Conservation (phyloP, 2,797 vertebrate genomes). For the Aplochiton taeniatus region DNA sequence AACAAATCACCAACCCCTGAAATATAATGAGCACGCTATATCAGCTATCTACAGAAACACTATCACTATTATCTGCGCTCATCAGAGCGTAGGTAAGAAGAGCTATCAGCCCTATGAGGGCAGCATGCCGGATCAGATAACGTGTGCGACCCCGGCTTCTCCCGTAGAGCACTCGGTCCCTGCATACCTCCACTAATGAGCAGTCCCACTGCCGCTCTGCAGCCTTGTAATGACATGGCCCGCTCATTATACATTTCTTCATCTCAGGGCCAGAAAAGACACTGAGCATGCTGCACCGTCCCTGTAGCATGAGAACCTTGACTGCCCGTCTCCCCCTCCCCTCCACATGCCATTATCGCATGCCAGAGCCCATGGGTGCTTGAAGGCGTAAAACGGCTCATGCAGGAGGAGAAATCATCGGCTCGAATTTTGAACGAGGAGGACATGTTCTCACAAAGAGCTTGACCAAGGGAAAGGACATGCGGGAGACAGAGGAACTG, state of each 20-base stretch:
- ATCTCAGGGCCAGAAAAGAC: constrained; percentile 27
- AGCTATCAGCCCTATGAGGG: too few relatives aligned
- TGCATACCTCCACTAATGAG: constrained; percentile 28
- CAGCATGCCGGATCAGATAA: not conserved
- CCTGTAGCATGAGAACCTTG: not conserved
- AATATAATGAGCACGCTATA: constrained; percentile 15
- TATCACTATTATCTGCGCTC: not conserved
- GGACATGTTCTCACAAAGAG: too few relatives aligned
- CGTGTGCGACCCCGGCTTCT: too few relatives aligned
- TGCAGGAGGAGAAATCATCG: too few relatives aligned
- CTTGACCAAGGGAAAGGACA: too few relatives aligned
- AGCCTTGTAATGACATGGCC: constrained; percentile 46
- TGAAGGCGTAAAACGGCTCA: too few relatives aligned
- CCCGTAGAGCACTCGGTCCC: not conserved
- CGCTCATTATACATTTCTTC: constrained; percentile 46
- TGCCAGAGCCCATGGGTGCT: too few relatives aligned
- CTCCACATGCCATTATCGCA: not conserved
- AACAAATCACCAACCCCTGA: not conserved
- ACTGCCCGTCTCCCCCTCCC: not conserved
- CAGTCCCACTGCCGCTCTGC: constrained; percentile 32
- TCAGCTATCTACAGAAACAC: not conserved
- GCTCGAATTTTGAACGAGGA: too few relatives aligned
- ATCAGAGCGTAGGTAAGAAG: not conserved
- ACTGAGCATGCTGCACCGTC: constrained; percentile 31
- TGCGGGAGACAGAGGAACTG: too few relatives aligned